phyloP scores from a whole-genome alignment of 2,888 invertebrate species.

The Octonoba sinensis region DNA sequence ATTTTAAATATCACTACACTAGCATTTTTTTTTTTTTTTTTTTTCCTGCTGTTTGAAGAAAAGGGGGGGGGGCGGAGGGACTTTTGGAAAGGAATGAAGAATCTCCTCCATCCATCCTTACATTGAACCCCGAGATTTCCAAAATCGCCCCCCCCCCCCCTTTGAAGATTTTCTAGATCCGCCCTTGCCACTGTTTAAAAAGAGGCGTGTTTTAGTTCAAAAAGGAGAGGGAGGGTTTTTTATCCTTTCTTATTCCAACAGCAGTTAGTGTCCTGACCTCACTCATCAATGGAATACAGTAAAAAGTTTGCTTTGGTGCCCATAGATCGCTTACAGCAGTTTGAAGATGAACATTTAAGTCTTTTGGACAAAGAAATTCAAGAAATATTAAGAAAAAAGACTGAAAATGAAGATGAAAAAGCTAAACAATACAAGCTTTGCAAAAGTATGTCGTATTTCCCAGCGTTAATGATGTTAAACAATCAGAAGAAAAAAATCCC shows the following conservation, averaged over 20 bases:
- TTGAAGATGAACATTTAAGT: slow-evolving; percentile 17
- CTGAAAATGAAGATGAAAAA: slow-evolving; percentile 4
- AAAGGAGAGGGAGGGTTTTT: slow-evolving; percentile 19
- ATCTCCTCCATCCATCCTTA: no score
- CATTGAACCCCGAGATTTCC: no score
- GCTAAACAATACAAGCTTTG: neutral
- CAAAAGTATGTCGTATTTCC: slow-evolving; percentile 2
- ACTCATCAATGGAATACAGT: slow-evolving; percentile 16
- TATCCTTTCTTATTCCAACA: slow-evolving; percentile 26
- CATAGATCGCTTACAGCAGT: neutral
- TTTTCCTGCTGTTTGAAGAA: no score
- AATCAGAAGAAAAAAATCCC: neutral
- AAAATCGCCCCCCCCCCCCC: no score
- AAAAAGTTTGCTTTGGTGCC: slow-evolving; percentile 17
- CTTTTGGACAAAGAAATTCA: neutral
- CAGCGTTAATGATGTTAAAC: slow-evolving; percentile 1
- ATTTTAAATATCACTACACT: no score
- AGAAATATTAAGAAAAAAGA: slow-evolving; percentile 10
- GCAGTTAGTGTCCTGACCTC: neutral
- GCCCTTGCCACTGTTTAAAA: slow-evolving; percentile 23
- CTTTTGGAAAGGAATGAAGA: no score
- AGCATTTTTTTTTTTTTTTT: no score
- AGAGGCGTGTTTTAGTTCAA: slow-evolving; percentile 26
- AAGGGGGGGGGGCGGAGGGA: no score
- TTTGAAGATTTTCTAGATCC: no score